Evolutionary conservation across 2,888 invertebrate species (phyloP).

Genomic region (Andrena minutula): DNA sequence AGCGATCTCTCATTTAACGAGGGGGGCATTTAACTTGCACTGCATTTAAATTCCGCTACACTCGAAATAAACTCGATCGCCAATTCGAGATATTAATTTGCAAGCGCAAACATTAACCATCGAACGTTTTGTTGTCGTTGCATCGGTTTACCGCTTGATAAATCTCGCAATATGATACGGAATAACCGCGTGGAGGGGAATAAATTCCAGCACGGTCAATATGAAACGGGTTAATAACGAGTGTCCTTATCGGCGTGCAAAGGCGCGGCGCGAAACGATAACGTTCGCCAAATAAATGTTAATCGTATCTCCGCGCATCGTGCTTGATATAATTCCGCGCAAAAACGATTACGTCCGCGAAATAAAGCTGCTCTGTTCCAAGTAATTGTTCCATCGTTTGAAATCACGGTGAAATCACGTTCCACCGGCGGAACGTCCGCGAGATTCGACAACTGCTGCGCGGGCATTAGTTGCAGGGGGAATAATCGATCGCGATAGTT

Average conservation of each 20-base stretch:
- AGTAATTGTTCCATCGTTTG: constrained; percentile 8
- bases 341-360: background rate
- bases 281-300: constrained; percentile 5
- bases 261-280: background rate
- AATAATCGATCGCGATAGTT: constrained; percentile 28
- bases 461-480: constrained; percentile 13
- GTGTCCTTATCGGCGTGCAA: background rate
- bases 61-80: background rate
- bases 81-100: constrained; percentile 1
- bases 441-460: constrained; percentile 1
- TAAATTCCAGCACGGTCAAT: constrained; percentile 1
- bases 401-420: background rate
- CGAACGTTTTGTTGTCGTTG: background rate
- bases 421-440: background rate
- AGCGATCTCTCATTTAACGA: background rate
- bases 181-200: background rate
- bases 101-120: background rate
- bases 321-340: background rate
- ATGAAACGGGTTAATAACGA: background rate
- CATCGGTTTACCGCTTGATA: background rate
- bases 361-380: background rate
- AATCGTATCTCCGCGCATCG: background rate
- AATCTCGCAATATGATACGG: background rate
- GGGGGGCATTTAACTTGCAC: background rate
- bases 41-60: background rate